Base-by-base conservation (phyloP, 2,797 vertebrate species). In the Tapera naevia region DNA sequence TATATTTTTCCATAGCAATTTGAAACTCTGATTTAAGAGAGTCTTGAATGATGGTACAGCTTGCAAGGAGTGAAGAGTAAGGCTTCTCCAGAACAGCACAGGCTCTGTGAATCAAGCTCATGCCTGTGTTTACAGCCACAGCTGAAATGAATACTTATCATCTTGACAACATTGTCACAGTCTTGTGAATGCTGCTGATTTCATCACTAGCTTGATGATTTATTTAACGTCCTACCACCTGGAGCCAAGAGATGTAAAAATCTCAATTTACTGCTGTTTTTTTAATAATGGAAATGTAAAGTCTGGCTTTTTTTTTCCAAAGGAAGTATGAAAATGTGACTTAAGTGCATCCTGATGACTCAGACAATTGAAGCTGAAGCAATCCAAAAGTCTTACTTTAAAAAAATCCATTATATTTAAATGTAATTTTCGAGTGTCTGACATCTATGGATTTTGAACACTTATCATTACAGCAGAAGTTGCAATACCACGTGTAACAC, bases 191-290 rank as follows among this genome's bases (percentile, higher is more conserved):
- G 65, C 69, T 88, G 51, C 79, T 75, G 79, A 88, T 92, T 95
- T 94, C 70, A 80, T 95, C 75, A 62, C 54, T 27, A 19, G 35
- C 39, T 82, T 69, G 50, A 53, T 85, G 74, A 88, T 93, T 92
- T 91, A 83, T 92, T 92, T 94, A 93, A 75, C 75, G 62, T 62
- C 39, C 28, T 78, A 60, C 61, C 62, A 92, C 75, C 86, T 89
- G 58, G 46, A 83, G 61, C 41, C 46, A 89, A 75, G 65, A 74
- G 61, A 86, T 65, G 33, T 79, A 82, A 92, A 95, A 93, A 67
- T 37, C 65, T 75, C 72, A 51, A 25, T 80, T 95, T 69, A 24
- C 14, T 80, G 61, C 9, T 88, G 18, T 1, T 76, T 80, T 70
- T 83, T 80, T 62, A 83, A 66, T 88, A 80, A 80, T 54, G 33